These are phyloP conservation scores for Varanus komodoensis DNA, from an alignment of 2,113 vertebrate species.

Conservation along the genomic window DNA sequence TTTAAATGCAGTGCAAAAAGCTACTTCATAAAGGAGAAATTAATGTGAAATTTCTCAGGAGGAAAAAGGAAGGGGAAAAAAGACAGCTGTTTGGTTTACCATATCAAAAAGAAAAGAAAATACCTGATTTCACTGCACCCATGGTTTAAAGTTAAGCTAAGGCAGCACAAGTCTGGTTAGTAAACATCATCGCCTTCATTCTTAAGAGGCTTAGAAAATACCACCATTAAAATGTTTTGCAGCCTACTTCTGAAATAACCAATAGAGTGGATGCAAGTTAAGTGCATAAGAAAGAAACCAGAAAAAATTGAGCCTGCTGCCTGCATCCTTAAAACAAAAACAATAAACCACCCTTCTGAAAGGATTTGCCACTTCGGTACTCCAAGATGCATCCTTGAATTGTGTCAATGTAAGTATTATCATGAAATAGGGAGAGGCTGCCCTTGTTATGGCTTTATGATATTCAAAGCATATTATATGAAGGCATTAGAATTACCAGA, in stretches of 20 bases:
- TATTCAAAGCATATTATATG: slow-evolving; percentile 11
- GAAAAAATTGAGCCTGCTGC: not conserved
- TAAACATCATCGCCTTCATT: slow-evolving; percentile 48
- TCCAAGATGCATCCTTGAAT: not conserved
- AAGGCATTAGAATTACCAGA: slow-evolving; percentile 31
- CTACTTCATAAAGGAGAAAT: slow-evolving; percentile 48
- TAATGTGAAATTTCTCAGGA: slow-evolving; percentile 37
- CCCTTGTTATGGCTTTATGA: slow-evolving; percentile 8
- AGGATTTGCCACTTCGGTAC: slow-evolving; percentile 12
- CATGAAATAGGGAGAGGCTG: not conserved
- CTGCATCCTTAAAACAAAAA: not conserved
- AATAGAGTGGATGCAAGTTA: slow-evolving; percentile 14
- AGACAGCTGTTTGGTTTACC: slow-evolving; percentile 25
- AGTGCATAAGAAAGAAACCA: not conserved
- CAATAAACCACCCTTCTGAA: slow-evolving; percentile 19
- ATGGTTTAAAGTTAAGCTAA: slow-evolving; percentile 57
- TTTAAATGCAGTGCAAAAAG: slow-evolving; percentile 55
- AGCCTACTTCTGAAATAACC: slow-evolving; percentile 34
- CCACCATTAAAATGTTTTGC: slow-evolving; percentile 25
- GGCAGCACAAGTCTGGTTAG: slow-evolving; percentile 39
- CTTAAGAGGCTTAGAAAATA: slow-evolving; percentile 60
- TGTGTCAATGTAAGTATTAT: not conserved
- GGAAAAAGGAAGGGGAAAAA: not conserved
- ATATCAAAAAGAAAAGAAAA: slow-evolving; percentile 30
- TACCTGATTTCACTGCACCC: slow-evolving; percentile 19